These are phyloP conservation scores for Apotomis capreana DNA, from an alignment of 2,888 invertebrate genomes.

Conservation along the genomic window DNA sequence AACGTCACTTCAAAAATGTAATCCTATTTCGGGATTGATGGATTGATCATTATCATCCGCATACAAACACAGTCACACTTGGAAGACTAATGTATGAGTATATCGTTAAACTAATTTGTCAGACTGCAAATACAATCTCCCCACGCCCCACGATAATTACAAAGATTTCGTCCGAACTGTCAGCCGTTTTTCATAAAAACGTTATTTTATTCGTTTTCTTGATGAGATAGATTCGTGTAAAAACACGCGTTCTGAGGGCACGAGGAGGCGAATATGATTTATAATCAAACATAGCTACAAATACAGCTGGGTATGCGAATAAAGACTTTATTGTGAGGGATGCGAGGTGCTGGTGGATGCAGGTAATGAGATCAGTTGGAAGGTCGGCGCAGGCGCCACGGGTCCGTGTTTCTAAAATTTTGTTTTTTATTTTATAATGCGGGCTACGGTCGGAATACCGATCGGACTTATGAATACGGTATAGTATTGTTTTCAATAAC, in stretches of 20 bases:
- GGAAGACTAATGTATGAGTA: conserved; percentile 1
- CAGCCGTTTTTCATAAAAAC: conserved; percentile 62
- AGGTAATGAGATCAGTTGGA: conserved; percentile 42
- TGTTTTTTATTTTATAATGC: conserved; percentile 73
- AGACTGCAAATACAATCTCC: conserved; percentile 45
- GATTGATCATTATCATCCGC: conserved; percentile 23
- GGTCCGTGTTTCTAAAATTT: conserved; percentile 66
- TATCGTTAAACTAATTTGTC: conserved; percentile 42
- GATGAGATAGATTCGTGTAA: conserved; percentile 71
- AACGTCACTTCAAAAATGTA: not conserved
- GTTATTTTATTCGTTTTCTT: conserved; percentile 69
- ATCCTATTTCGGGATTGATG: conserved; percentile 6
- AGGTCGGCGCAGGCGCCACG: conserved; percentile 72
- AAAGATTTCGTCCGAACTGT: conserved; percentile 54
- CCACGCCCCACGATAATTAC: conserved; percentile 61
- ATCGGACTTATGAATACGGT: conserved; percentile 53
- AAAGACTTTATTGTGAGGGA: conserved; percentile 46
- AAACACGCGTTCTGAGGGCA: conserved; percentile 72
- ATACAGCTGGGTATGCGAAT: conserved; percentile 43
- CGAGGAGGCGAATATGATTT: conserved; percentile 77
- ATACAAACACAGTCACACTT: conserved; percentile 16
- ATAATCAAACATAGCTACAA: conserved; percentile 54
- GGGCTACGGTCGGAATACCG: conserved; percentile 71
- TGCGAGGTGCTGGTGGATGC: conserved; percentile 44
- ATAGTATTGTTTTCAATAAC: conserved; percentile 48